Evolutionary conservation across 2,888 invertebrate genomes (phyloP).

Genomic region (Clepsis dumicolana): DNA sequence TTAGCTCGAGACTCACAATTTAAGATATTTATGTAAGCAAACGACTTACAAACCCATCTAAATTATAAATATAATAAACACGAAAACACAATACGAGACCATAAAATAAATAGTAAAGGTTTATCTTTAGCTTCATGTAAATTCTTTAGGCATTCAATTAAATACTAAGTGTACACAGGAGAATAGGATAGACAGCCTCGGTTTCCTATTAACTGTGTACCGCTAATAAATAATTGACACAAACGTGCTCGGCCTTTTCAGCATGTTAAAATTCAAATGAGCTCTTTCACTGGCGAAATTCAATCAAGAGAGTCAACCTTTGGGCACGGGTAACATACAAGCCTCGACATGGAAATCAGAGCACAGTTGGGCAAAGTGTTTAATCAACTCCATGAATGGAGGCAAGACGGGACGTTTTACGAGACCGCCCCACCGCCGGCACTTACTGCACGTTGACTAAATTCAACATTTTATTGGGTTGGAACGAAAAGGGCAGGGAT

Average conservation of each 20-base stretch:
- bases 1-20: too few species aligned
- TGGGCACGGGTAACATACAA: conserved; percentile 1
- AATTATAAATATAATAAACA: not conserved
- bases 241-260: not conserved
- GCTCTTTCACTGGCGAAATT: conserved; percentile 14
- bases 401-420: conserved; percentile 7
- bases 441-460: conserved; percentile 14
- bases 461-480: conserved; percentile 10
- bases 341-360: conserved; percentile 3
- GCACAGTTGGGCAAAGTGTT: conserved; percentile 17
- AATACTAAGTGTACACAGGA: conserved; percentile 1
- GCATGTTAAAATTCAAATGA: conserved; percentile 6
- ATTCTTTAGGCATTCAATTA: not conserved
- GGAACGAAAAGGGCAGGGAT: not conserved
- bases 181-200: conserved; percentile 1
- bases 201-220: conserved; percentile 7
- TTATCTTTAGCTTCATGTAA: not conserved
- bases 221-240: not conserved
- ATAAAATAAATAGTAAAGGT: not conserved
- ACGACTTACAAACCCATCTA: not conserved
- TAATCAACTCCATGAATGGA: conserved; percentile 10
- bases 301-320: conserved; percentile 23
- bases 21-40: too few species aligned
- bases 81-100: not conserved
- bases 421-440: not conserved